Evolutionary conservation across 2,797 vertebrate species (phyloP), one percentile per base, ranked within the genome.

Genomic region (Pantherophis alleghaniensis): DNA sequence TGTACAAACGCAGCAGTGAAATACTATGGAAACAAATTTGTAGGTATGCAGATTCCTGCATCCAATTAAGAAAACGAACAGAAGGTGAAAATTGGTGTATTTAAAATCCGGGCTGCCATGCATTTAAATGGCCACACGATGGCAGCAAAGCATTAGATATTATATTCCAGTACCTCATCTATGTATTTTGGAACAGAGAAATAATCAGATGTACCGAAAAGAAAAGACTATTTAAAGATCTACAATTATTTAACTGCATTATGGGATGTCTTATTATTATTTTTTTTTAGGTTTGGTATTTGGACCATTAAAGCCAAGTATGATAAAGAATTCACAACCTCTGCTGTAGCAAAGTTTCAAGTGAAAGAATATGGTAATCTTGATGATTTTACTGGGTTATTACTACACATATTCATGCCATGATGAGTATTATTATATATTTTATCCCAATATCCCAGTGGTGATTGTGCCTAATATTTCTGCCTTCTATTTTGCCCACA

Each of bases 331-430:
- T 99, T 98, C 94, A 96, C 96, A 94, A 99, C 99, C 7, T 96
- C 94, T 87, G 98, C 97, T 5, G 95, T 51, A 11, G 92, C 98
- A 5, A 93, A 97, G 86, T 99, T 99, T 97, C 99, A 99, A 97
- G 97, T 99, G 42, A 99, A 98, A 97, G 98, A 99, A 97, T 99
- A 99, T 4, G 99, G 99, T 99, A 98, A 97, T 90, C 51, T 47
- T 42, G 4, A 47, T 47, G 9, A 47, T 24, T 83, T 83, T 83
- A 42, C 18, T 4, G 66, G 14, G 66, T 6, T 32, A 32, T 16
- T 69, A 32, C n/a, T 69, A 20, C 28, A 7, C 18, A 22, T 79
- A 79, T 22, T 79, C 37, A 42, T 79, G 32, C 69, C 7, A 1
- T 42, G 2, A 79, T 69, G 14, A 74, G 66, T 18, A 18, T 74